Evolutionary conservation across 2,888 invertebrate genomes (phyloP), one percentile per base, ranked within the genome.

Genomic region (Empis stercorea): DNA sequence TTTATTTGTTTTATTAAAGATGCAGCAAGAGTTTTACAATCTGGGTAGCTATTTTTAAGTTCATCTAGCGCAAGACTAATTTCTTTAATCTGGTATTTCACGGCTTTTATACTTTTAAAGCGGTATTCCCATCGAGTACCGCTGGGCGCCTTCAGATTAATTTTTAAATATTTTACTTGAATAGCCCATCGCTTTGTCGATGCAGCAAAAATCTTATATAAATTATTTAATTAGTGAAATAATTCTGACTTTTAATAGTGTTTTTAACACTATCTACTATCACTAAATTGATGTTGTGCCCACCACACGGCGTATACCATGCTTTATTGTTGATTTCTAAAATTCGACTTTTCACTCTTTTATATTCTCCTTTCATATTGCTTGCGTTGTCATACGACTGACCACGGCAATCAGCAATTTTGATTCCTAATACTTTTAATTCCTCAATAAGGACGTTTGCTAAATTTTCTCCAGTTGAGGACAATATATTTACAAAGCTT

Each of bases 301-400:
- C 38, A 38, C 38, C 38, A 38, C 38, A 38, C 11, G 38, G 38
- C 10, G 38, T 20, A 38, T 38, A 37, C 44, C 39, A 44, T 44
- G 44, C 11, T 44, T 44, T 44, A 44, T 48, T 50, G 43, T 48
- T 52, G 43, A 20, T 46, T 40, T 48, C 27, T 48, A 30, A 40
- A 48, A 51, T 45, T 43, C 38, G 11, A 38, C 15, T 45, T 40
- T 39, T 48, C 17, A 46, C 20, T 40, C 14, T 30, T 5, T 46
- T 41, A 40, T 44, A 36, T 36, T 43, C 23, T 27, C 32, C 43
- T 30, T 30, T 43, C 30, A 43, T 43, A 43, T 30, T 43, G 43
- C 38, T 38, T 38, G 17, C 38, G 17, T 38, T 38, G 17, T 38
- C 38, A 38, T 38, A 38, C 38, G 38, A 17, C 38, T 38, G 38